phyloP scores from a whole-genome alignment of 2,888 invertebrate species.

The Sylvicola cinctus region DNA sequence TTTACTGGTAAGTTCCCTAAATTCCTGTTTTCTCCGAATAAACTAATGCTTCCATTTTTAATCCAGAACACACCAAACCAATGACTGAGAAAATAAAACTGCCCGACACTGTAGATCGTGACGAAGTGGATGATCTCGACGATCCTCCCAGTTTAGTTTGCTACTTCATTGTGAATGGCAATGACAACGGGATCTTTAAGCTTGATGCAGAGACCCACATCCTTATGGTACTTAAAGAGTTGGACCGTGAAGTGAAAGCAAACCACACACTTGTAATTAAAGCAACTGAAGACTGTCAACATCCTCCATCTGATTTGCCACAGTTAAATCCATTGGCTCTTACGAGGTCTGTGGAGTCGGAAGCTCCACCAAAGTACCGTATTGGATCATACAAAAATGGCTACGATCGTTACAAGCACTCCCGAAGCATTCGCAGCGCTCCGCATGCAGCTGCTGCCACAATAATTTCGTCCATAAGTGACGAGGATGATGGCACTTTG shows the following conservation, averaged over 20 bases:
- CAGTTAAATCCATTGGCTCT: too few relatives aligned
- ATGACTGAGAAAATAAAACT: slow-evolving; percentile 45
- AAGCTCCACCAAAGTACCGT: background rate
- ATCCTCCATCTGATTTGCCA: slow-evolving; percentile 23
- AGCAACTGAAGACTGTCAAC: slow-evolving; percentile 65
- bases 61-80: slow-evolving; percentile 30
- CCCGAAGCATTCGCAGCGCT: slow-evolving; percentile 12
- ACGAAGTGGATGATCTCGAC: slow-evolving; percentile 65
- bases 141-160: slow-evolving; percentile 71
- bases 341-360: too few relatives aligned
- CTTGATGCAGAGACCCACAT: slow-evolving; percentile 53
- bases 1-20: slow-evolving; percentile 35
- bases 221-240: slow-evolving; percentile 25
- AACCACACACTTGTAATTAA: slow-evolving; percentile 50
- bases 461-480: too few relatives aligned
- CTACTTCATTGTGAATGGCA: slow-evolving; percentile 77
- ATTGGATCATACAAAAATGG: slow-evolving; percentile 1
- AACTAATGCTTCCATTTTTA: background rate
- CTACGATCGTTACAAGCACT: slow-evolving; percentile 16
- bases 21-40: background rate
- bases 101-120: slow-evolving; percentile 66
- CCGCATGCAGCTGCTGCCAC: slow-evolving; percentile 1
- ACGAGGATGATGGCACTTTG: slow-evolving; percentile 38
- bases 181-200: slow-evolving; percentile 47
- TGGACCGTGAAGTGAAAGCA: slow-evolving; percentile 54